phyloP scores from a whole-genome alignment of 2,888 invertebrate species.

The Leptura quadrifasciata region DNA sequence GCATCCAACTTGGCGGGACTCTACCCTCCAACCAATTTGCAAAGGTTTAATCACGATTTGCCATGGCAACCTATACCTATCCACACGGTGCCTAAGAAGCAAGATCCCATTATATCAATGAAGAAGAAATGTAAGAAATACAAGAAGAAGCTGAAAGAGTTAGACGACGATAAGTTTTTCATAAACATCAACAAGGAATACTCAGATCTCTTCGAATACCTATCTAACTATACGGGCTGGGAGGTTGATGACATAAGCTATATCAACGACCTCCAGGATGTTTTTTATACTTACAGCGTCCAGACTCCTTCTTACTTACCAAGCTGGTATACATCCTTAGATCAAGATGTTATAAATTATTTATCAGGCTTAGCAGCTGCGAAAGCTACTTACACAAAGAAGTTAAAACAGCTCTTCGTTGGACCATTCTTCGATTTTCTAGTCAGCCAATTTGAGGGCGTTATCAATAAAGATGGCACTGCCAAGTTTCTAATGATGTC shows the following conservation, averaged over 20 bases:
- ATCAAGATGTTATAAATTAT: constrained; percentile 72
- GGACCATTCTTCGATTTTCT: constrained; percentile 85
- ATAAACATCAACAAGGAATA: constrained; percentile 32
- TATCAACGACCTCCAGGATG: constrained; percentile 29
- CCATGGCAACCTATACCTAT: constrained; percentile 87
- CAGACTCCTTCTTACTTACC: constrained; percentile 46
- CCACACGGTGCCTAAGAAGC: constrained; percentile 74
- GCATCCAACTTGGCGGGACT: constrained; percentile 86
- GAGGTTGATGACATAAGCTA: constrained; percentile 33
- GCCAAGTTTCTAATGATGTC: constrained; percentile 84
- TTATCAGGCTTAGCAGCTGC: constrained; percentile 79
- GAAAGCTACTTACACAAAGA: constrained; percentile 75
- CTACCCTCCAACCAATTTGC: constrained; percentile 78
- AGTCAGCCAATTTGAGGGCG: constrained; percentile 76
- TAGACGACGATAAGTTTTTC: constrained; percentile 34
- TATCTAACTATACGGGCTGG: constrained; percentile 48
- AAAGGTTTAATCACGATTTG: constrained; percentile 79
- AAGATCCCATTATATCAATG: constrained; percentile 37
- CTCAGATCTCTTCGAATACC: constrained; percentile 11
- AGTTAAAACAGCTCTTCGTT: constrained; percentile 77
- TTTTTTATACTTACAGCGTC: constrained; percentile 42
- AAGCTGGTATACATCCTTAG: constrained; percentile 36
- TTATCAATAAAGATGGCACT: constrained; percentile 44
- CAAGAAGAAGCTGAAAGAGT: constrained; percentile 67
- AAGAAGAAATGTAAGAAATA: constrained; percentile 78